These are phyloP conservation scores for Pissodes strobi DNA, from an alignment of 1,140 invertebrate species.

Conservation along the genomic window DNA sequence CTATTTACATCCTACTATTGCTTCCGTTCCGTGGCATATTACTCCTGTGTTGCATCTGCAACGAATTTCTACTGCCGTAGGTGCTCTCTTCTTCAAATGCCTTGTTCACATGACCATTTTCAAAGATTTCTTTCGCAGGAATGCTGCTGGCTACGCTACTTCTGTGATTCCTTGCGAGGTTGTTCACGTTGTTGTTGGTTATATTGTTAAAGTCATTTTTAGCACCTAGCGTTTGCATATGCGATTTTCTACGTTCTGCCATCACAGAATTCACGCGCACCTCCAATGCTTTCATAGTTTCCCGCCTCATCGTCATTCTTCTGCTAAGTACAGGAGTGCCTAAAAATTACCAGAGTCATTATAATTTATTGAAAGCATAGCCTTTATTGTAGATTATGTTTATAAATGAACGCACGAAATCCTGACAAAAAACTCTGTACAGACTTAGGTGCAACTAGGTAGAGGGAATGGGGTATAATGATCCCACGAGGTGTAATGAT, in stretches of 20 bases:
- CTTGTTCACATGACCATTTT: conserved; percentile 58
- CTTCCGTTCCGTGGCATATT: conserved; percentile 49
- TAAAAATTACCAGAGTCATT: too few species aligned
- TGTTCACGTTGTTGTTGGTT: conserved; percentile 59
- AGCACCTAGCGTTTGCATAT: conserved; percentile 91
- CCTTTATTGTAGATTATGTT: too few species aligned
- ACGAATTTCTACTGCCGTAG: conserved; percentile 55
- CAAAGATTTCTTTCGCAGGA: conserved; percentile 62
- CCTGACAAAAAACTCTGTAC: too few species aligned
- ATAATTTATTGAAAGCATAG: too few species aligned
- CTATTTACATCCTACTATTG: conserved; percentile 51
- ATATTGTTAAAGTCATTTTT: conserved; percentile 77
- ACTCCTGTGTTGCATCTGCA: conserved; percentile 51
- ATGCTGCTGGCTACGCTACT: conserved; percentile 62
- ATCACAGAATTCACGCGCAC: conserved; percentile 85
- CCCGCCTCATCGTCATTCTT: conserved; percentile 79
- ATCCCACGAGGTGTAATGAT: too few species aligned
- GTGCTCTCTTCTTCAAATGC: conserved; percentile 61
- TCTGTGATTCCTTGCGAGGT: conserved; percentile 58
- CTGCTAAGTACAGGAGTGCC: conserved; percentile 80
- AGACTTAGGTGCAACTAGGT: too few species aligned
- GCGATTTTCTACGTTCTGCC: conserved; percentile 79
- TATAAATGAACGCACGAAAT: too few species aligned
- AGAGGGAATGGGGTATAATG: too few species aligned
- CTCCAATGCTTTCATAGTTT: conserved; percentile 83